Base-by-base conservation (phyloP, 2,113 vertebrate species). In the Malurus cyaneus region DNA sequence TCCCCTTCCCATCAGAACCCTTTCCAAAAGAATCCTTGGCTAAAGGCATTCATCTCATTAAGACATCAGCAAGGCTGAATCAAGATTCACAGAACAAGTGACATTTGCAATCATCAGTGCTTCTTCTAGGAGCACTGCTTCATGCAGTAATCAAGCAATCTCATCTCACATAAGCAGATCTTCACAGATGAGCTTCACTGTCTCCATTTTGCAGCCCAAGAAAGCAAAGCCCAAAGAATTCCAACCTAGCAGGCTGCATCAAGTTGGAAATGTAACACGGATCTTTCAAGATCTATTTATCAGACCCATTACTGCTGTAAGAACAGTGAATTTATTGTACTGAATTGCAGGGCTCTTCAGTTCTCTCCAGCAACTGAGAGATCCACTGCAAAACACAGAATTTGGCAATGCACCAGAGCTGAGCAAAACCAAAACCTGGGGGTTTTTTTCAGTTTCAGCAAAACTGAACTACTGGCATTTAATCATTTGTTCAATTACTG, bases 81-180 rank as follows among this genome's bases (percentile, higher is more conserved):
- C 56, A 83, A 84, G 65, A 71, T 36, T 70, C 80, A 64, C 60
- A 52, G 60, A 80, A 66, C 31, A 54, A 80, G 61, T 74, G 46
- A 87, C 44, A 42, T 84, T 62, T 95, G 86, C 91, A 93, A 92
- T 86, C 86, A 92, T 31, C 65, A 94, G 34, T 12, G 60, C 44
- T 87, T 36, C 50, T 91, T 66, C 56, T 71, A 71, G 64, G 29
- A 83, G 62, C 54, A 47, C 21, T 70, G 31, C 79, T 83, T 84
- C 49, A 86, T 0, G 1, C 21, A 62, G 57, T 66, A 86, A 92
- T 92, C 83, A 81, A 89, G 91, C 49, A 70, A 62, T 44, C 78
- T 81, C 29, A 4, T 31, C 56, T 62, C 78, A 57, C 74, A 92
- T 61, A 41, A 76, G 49, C n/a, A 85, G 57, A 94, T 88, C 52